Percentiles rank a stretch among this genome's conserved stretches.
Evolutionary conservation across 2,888 invertebrate genomes (phyloP).

Genomic region (Gastrophysa polygoni): DNA sequence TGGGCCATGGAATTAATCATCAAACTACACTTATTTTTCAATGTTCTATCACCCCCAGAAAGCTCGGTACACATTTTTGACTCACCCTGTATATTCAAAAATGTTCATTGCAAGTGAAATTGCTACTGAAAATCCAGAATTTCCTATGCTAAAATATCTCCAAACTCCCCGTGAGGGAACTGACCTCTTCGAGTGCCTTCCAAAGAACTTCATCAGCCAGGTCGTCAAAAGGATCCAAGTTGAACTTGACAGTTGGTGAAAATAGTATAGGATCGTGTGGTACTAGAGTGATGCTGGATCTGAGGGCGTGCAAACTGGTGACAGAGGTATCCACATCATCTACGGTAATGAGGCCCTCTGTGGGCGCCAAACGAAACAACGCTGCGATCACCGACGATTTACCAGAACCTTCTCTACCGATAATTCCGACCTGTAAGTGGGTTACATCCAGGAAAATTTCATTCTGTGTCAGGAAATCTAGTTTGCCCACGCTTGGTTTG

Average conservation of each 20-base stretch:
- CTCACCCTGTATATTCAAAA: too few species aligned
- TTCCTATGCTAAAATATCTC: too few species aligned
- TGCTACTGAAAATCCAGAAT: too few species aligned
- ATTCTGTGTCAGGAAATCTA: too few species aligned
- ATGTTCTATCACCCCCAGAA: too few species aligned
- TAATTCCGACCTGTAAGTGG: slow-evolving; percentile 52
- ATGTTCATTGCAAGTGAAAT: too few species aligned
- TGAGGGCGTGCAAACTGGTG: slow-evolving; percentile 76
- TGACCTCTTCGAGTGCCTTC: slow-evolving; percentile 72
- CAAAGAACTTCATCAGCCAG: slow-evolving; percentile 75
- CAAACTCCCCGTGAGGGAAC: too few species aligned
- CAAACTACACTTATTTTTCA: too few species aligned
- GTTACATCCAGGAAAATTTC: too few species aligned
- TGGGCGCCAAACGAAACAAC: slow-evolving; percentile 79
- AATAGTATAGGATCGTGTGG: slow-evolving; percentile 85
- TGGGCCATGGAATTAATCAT: too few species aligned
- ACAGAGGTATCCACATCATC: slow-evolving; percentile 74
- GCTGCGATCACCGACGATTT: slow-evolving; percentile 83
- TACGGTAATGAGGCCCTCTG: slow-evolving; percentile 76
- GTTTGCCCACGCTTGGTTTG: too few species aligned
- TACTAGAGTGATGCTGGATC: slow-evolving; percentile 82
- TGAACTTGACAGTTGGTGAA: slow-evolving; percentile 78
- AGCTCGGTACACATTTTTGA: too few species aligned
- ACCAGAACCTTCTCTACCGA: slow-evolving; percentile 57
- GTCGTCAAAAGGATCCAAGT: slow-evolving; percentile 81